Evolutionary conservation across 35 echinoderm and acorn worm genomes (phyloP).

Genomic region (Stichopus chloronotus): DNA sequence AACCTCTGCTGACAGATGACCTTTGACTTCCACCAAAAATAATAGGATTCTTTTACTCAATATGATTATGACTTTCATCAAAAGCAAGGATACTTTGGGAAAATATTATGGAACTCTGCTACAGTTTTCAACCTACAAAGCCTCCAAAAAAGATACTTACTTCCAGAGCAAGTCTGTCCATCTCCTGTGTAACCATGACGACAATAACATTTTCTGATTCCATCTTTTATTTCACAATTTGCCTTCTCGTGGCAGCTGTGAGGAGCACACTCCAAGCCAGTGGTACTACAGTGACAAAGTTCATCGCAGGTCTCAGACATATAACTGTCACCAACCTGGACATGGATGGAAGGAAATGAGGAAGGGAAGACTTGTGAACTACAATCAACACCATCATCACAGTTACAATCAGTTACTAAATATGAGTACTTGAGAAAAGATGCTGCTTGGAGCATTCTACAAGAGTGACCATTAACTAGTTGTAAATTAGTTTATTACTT

Average conservation of each 20-base stretch:
- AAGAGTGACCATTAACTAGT: too few relatives aligned
- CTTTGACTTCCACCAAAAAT: too few relatives aligned
- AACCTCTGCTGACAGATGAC: too few relatives aligned
- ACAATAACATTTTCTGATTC: neutral
- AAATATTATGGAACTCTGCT: too few relatives aligned
- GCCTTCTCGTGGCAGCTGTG: neutral
- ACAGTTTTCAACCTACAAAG: too few relatives aligned
- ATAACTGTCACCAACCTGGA: neutral
- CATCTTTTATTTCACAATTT: conserved; percentile 2
- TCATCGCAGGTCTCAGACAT: conserved; percentile 10
- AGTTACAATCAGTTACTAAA: neutral
- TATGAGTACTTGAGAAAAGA: neutral
- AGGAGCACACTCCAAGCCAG: neutral
- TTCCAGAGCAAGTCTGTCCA: neutral
- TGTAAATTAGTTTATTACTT: neutral
- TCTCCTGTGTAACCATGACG: neutral
- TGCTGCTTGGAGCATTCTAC: neutral
- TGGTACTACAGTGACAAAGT: neutral
- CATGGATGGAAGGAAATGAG: neutral
- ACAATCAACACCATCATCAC: neutral
- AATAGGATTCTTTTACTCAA: too few relatives aligned
- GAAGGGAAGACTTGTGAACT: too few relatives aligned
- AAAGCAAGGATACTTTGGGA: too few relatives aligned
- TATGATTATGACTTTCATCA: too few relatives aligned
- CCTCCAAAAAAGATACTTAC: conserved; percentile 7